Evolutionary conservation across 2,113 vertebrate genomes (phyloP), one percentile per base, ranked within the genome.

Genomic region (Anguilla japonica): DNA sequence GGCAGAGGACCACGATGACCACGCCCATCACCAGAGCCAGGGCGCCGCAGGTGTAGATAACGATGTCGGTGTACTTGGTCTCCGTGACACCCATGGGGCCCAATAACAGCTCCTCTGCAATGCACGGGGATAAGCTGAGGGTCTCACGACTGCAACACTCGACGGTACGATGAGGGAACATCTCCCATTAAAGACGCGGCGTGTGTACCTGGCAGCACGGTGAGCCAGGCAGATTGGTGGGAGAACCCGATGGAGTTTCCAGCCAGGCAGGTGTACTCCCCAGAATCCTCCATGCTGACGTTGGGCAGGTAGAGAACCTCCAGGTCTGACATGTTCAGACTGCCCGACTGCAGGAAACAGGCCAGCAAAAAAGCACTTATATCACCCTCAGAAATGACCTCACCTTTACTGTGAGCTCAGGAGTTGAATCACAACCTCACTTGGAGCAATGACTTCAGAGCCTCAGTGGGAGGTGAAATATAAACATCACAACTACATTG

Each of bases 211-310:
- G 98, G 97, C 43, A 99, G 92, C 84, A 99, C 97, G 0, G 96
- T 98, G 87, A 99, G 98, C 98, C 98, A 99, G 39, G 98, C 98
- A 0, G 98, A 99, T 91, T 99, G 98, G 93, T 98, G 95, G 56
- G 98, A 98, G 63, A 96, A 97, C 84, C 98, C 98, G 0, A 99
- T 99, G 40, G 98, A 99, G 91, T 99, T 99, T 89, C 98, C 98
- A 0, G 98, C 98, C 89, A 99, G 94, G 89, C 98, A 99, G 9
- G 98, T 99, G 90, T 99, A 99, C 88, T 99, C 97, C n/a, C 98
- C 98, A 0, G 98, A 96, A 5, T 99, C 98, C 89, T 99, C 97
- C 82, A 96, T 88, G 0, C 97, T 96, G 67, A 99, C 94, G 0
- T 99, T 99, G 81, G 96, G 96, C 89, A 99, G 91, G 90, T 98